Conservation (phyloP, 2,113 vertebrate genomes). For the Chaetodon trifascialis region DNA sequence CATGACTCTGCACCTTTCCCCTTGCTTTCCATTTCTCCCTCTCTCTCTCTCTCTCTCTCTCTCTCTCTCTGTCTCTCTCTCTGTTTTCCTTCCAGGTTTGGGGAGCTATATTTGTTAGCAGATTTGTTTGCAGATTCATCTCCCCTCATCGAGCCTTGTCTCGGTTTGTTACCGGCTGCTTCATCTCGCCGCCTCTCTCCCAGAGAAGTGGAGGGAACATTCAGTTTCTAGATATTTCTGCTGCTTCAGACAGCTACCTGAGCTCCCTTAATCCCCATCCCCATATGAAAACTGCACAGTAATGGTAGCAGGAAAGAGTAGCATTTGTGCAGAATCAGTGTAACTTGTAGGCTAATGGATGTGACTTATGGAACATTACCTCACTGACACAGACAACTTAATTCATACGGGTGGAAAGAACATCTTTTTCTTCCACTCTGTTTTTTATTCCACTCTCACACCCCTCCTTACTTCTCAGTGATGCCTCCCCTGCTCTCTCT, state of each 20-base stretch:
- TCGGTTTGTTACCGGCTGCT: conserved; percentile 52
- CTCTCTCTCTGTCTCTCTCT: too few species aligned
- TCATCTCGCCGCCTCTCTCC: conserved; percentile 51
- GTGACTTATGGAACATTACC: conserved; percentile 69
- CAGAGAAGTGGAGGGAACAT: conserved; percentile 26
- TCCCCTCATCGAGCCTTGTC: conserved; percentile 53
- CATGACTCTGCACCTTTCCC: conserved; percentile 53
- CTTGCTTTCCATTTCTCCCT: conserved; percentile 5
- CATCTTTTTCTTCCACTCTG: conserved; percentile 44
- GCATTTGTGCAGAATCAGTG: conserved; percentile 45
- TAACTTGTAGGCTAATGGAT: conserved; percentile 50
- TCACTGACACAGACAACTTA: conserved; percentile 61
- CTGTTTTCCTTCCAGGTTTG: conserved; percentile 16
- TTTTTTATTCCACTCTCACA: conserved; percentile 36
- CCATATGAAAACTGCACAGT: conserved; percentile 40
- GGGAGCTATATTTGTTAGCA: conserved; percentile 67
- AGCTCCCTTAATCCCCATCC: conserved; percentile 60
- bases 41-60: background rate
- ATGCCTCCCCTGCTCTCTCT: conserved; percentile 32
- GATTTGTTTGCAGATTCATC: conserved; percentile 71
- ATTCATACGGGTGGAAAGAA: conserved; percentile 63
- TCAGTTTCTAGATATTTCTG: conserved; percentile 42
- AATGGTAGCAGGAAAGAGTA: conserved; percentile 11
- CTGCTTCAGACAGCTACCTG: conserved; percentile 63
- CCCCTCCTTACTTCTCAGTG: conserved; percentile 8